Percentiles rank a stretch among this genome's conserved stretches.
phyloP scores from a whole-genome alignment of 2,113 vertebrate genomes.

The Oreotrochilus melanogaster region DNA sequence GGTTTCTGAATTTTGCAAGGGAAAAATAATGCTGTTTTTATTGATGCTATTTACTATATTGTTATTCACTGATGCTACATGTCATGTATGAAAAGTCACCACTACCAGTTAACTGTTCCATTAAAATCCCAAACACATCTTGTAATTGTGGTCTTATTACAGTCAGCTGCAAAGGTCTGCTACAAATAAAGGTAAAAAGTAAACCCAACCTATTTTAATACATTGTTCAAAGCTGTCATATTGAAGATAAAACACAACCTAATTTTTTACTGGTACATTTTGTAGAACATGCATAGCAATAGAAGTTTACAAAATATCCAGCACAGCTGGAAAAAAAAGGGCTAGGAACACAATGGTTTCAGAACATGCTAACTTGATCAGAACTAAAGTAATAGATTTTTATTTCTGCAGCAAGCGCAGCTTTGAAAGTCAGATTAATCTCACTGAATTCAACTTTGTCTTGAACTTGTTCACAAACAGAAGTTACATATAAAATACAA shows the following conservation, averaged over 20 bases:
- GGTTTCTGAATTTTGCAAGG: not conserved
- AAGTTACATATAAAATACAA: not conserved
- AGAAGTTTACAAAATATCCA: not conserved
- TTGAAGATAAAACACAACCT: not conserved
- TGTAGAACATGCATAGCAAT: not conserved
- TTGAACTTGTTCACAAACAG: not conserved
- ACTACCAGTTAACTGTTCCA: not conserved
- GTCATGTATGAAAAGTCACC: not conserved
- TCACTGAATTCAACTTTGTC: not conserved
- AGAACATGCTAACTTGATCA: not conserved
- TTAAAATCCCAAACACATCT: not conserved
- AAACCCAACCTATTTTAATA: not conserved
- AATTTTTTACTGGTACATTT: not conserved
- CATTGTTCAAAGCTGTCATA: not conserved
- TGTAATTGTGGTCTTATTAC: not conserved
- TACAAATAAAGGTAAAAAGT: not conserved
- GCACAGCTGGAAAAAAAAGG: not conserved
- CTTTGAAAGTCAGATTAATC: not conserved
- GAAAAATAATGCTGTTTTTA: not conserved
- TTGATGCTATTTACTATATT: not conserved
- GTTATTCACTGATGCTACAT: not conserved
- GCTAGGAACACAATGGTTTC: not conserved
- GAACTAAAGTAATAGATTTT: not conserved
- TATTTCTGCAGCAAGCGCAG: not conserved
- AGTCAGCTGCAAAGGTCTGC: not conserved